phyloP scores from a whole-genome alignment of 2,797 vertebrate genomes.

The Lutjanus argentimaculatus region DNA sequence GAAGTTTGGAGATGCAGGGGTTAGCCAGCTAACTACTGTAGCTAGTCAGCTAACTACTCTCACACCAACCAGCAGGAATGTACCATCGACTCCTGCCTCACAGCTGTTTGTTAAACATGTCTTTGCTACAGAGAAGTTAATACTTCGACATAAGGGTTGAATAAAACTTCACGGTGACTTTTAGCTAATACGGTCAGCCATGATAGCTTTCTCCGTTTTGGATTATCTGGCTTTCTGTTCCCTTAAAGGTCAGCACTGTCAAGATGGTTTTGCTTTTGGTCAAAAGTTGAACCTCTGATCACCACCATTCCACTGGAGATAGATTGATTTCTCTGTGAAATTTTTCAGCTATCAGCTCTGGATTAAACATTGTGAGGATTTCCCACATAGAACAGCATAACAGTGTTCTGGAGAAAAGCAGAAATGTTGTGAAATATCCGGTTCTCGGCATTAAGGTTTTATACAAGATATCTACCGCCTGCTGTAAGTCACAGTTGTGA shows the following conservation, averaged over 20 bases:
- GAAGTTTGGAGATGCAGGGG: not conserved
- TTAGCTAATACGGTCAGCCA: not conserved
- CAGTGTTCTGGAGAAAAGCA: conserved; percentile 12
- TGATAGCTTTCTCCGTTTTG: not conserved
- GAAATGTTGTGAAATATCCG: not conserved
- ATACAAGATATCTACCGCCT: not conserved
- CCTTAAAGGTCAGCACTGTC: not conserved
- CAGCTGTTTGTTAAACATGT: not conserved
- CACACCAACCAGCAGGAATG: too few relatives aligned
- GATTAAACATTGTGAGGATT: not conserved
- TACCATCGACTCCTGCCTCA: not conserved
- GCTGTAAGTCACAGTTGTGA: conserved; percentile 13
- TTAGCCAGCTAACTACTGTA: not conserved
- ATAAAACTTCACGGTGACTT: not conserved
- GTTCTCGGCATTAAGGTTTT: conserved; percentile 17
- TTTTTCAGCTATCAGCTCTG: not conserved
- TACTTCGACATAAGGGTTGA: not conserved
- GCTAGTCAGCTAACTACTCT: too few relatives aligned
- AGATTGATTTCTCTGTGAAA: not conserved
- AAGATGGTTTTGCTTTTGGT: not conserved
- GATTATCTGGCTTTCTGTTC: too few relatives aligned
- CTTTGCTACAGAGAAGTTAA: not conserved
- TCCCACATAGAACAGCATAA: not conserved
- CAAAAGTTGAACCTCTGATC: conserved; percentile 14
- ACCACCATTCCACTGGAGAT: not conserved